Percentiles rank a stretch among this genome's conserved stretches.
Evolutionary conservation across 2,113 vertebrate genomes (phyloP).

Genomic region (Pygoscelis adeliae): DNA sequence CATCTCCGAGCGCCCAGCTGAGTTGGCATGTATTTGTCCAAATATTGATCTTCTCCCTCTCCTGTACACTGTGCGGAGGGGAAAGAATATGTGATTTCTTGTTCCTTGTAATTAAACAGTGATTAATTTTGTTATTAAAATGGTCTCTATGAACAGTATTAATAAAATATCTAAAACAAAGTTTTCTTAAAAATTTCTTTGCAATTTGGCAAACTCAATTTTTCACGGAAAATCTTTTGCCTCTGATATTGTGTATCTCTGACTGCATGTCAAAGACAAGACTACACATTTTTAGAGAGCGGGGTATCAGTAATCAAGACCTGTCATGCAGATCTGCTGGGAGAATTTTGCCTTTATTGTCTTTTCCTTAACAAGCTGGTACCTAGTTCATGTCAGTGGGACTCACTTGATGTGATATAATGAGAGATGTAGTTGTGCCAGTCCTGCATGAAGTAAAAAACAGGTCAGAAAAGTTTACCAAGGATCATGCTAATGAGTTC

Average conservation of each 20-base stretch:
- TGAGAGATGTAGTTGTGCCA: slow-evolving; percentile 15
- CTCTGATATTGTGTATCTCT: not conserved
- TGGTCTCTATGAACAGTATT: not conserved
- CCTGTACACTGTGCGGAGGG: not conserved
- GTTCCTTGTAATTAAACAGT: not conserved
- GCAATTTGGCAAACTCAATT: not conserved
- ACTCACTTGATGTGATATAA: slow-evolving; percentile 48
- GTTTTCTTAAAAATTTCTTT: not conserved
- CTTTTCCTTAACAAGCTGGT: slow-evolving; percentile 24
- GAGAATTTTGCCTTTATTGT: slow-evolving; percentile 3
- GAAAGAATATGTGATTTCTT: not conserved
- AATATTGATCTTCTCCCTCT: not conserved
- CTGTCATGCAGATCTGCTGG: slow-evolving; percentile 8
- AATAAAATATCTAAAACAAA: not conserved
- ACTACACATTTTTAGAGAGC: not conserved
- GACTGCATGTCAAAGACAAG: not conserved
- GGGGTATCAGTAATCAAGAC: not conserved
- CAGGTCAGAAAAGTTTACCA: slow-evolving; percentile 51
- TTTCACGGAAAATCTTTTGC: not conserved
- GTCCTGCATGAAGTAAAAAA: not conserved
- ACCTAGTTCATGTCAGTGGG: not conserved
- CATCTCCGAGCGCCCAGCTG: not conserved
- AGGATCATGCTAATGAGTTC: slow-evolving; percentile 56
- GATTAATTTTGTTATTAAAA: not conserved
- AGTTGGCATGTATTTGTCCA: not conserved